A percentile compares a stretch with the other conserved stretches of the same genome.
phyloP scores from a whole-genome alignment of 2,113 vertebrate genomes.

The Gopherus evgoodei region DNA sequence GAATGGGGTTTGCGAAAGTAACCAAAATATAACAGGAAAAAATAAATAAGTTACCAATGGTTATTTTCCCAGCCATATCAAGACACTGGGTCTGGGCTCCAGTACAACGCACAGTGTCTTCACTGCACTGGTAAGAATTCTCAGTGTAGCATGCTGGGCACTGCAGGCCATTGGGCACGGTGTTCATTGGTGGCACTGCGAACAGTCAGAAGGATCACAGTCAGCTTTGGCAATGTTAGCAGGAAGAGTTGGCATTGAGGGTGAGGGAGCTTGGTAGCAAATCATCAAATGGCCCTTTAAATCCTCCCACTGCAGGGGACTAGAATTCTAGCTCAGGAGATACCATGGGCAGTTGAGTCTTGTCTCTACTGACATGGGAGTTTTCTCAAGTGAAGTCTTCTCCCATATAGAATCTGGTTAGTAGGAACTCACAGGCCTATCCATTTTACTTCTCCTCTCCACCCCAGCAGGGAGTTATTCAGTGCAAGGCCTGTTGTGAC shows the following conservation, averaged over 20 bases:
- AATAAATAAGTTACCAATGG: conserved; percentile 35
- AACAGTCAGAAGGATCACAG: neutral
- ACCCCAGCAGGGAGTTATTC: too few species aligned
- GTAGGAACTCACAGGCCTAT: too few species aligned
- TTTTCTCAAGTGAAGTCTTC: too few species aligned
- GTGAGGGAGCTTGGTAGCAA: rapidly evolving
- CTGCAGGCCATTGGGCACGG: conserved; percentile 25
- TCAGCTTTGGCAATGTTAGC: rapidly evolving
- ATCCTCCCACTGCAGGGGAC: neutral
- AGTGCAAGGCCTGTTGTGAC: too few species aligned
- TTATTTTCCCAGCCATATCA: conserved; percentile 59
- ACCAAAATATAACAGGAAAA: neutral
- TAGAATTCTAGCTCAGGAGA: too few species aligned
- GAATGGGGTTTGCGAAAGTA: neutral
- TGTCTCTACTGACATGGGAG: too few species aligned
- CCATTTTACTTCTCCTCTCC: too few species aligned
- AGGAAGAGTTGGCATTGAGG: neutral
- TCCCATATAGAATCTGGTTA: too few species aligned
- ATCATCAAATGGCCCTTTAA: neutral
- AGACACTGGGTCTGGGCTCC: conserved; percentile 45
- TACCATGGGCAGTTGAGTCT: too few species aligned
- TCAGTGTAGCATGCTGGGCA: conserved; percentile 48
- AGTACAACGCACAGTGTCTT: conserved; percentile 7
- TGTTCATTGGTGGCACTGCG: conserved; percentile 48
- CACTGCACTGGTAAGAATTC: conserved; percentile 25